Evolutionary conservation across 2,113 vertebrate genomes (phyloP).

Genomic region (Hippolais icterina): DNA sequence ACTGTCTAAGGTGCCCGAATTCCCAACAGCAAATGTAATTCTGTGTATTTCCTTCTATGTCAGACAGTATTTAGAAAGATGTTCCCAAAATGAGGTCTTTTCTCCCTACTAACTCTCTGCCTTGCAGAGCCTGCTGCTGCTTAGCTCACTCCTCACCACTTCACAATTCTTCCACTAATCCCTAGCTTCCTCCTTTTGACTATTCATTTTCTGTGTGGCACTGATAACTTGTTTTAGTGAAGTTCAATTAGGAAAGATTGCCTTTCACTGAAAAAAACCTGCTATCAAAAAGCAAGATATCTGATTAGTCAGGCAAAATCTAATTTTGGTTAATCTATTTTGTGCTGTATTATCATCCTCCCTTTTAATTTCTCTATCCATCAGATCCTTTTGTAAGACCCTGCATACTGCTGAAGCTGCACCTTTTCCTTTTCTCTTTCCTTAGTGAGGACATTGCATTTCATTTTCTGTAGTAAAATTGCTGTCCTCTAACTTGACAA

Average conservation of each 20-base stretch:
- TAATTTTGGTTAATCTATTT: neutral
- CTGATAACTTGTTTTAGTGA: neutral
- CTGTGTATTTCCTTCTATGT: neutral
- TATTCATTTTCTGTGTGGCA: neutral
- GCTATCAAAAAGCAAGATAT: neutral
- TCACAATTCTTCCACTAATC: neutral
- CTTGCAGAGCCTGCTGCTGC: neutral
- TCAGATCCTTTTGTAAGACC: neutral
- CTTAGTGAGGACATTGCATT: neutral
- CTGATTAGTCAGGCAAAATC: neutral
- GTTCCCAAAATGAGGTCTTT: neutral
- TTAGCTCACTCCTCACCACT: neutral
- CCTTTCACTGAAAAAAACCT: neutral
- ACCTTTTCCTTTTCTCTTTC: neutral
- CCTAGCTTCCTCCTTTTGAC: neutral
- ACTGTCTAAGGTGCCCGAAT: neutral
- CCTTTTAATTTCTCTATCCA: neutral
- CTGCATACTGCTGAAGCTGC: neutral
- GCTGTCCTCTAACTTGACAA: neutral
- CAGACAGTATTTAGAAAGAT: neutral
- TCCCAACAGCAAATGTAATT: neutral
- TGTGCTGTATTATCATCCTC: neutral
- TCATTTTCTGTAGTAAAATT: neutral
- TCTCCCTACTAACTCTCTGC: neutral
- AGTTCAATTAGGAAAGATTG: neutral